phyloP scores from a whole-genome alignment of 2,113 vertebrate genomes.

The crab-eating macaque (Macaca fascicularis) region T2T-MFA8v1.1 NC_088389.1:78427001-78427500 shows the following conservation, averaged over 20 bases:
- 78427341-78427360: not conserved
- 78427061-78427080: not conserved
- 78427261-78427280: not conserved
- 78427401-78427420: not conserved
- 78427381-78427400: not conserved
- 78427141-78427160: not conserved
- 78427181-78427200: not conserved
- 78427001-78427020: slow-evolving; percentile 31
- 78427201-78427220: not conserved
- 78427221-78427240: not conserved
- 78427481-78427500: not conserved
- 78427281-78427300: not conserved
- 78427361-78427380: not conserved
- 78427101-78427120: slow-evolving; percentile 7
- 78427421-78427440: not conserved
- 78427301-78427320: not conserved
- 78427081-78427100: not conserved
- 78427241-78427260: slow-evolving; percentile 12
- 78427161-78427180: not conserved
- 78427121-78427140: not conserved
- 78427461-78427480: not conserved
- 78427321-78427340: not conserved
- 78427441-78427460: slow-evolving; percentile 28
- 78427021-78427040: slow-evolving; percentile 2
- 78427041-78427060: slow-evolving; percentile 16